Base-by-base conservation (phyloP, 2,888 invertebrate genomes). In the Oxystoma pomonae region DNA sequence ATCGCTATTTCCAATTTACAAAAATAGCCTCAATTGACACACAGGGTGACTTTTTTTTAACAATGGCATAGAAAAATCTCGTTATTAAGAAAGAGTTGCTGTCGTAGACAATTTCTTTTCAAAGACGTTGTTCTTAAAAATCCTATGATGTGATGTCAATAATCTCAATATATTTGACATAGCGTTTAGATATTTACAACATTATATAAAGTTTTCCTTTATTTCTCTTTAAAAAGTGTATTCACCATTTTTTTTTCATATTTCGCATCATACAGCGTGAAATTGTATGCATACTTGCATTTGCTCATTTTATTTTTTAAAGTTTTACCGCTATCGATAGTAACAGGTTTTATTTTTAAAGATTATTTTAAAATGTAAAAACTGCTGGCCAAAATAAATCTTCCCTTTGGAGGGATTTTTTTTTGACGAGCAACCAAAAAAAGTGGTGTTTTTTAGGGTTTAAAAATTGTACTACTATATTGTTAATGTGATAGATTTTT, bases 401-500 rank as follows among this genome's bases (percentile, higher is more conserved):
- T 50, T 50, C 50, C 50, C 50, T 50, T n/a, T 16, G 53, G 5
- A 53, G 7, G n/a, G 7, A 35, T 65, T 64, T 67, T 69, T 69
- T 62, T 62, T 61, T 64, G 66, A 67, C 63, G 65, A 61, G 20
- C 20, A 35, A 35, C 18, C 2, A 58, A 65, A 60, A 61, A 53
- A 55, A 16, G 59, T 52, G 58, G 21, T 51, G 58, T 59, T 51
- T 58, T 18, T n/a, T 18, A 22, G 16, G 16, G n/a, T 55, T 16
- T 60, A 60, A 16, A 64, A 16, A 55, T 17, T n/a, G 16, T 62
- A 16, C 72, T 70, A 72, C 73, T 75, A 75, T 73, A 74, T 75
- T 75, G 73, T 80, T 76, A 84, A 85, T 85, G 85, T 85, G 85
- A 85, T 86, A 85, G 85, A 84, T 83, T 85, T 84, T 86, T 86